Percentiles rank a stretch among this genome's conserved stretches.
phyloP scores from a whole-genome alignment of 1,140 invertebrate species.

The Caenorhabditis tropicalis region DNA sequence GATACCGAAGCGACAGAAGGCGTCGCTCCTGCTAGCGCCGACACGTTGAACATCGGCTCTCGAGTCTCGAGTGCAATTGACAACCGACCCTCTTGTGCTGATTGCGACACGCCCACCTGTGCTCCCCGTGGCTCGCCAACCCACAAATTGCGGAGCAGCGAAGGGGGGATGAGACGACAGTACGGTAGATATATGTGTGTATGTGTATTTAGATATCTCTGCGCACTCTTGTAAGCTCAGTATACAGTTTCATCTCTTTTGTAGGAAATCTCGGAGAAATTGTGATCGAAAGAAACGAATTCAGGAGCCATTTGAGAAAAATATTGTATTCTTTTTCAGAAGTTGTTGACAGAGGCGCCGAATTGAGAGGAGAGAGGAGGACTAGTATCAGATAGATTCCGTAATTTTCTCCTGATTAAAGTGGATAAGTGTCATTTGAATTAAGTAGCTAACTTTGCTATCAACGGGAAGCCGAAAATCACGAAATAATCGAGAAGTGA shows the following conservation, averaged over 20 bases:
- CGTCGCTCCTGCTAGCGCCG: slow-evolving; percentile 46
- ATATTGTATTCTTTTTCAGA: no score
- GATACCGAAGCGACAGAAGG: slow-evolving; percentile 35
- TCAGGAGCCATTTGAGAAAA: no score
- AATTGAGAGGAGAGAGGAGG: no score
- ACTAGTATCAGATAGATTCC: no score
- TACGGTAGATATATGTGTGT: background rate
- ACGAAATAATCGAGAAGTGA: no score
- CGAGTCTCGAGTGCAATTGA: slow-evolving; percentile 53
- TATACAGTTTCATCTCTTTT: slow-evolving; percentile 40
- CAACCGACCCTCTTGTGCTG: slow-evolving; percentile 44
- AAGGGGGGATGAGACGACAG: background rate
- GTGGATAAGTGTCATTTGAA: no score
- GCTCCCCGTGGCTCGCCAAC: slow-evolving; percentile 21
- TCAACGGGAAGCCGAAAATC: no score
- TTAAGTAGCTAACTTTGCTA: no score
- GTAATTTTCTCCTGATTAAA: no score
- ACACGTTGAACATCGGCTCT: slow-evolving; percentile 51
- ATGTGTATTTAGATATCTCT: slow-evolving; percentile 21
- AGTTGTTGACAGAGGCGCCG: no score
- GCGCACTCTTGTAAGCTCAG: slow-evolving; percentile 21
- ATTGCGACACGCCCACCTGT: slow-evolving; percentile 37
- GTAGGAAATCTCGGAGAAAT: slow-evolving; percentile 6
- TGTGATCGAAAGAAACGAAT: background rate
- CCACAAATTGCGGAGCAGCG: slow-evolving; percentile 17